Base-by-base conservation (phyloP, 2,113 vertebrate species). In the Dermatemys mawii region DNA sequence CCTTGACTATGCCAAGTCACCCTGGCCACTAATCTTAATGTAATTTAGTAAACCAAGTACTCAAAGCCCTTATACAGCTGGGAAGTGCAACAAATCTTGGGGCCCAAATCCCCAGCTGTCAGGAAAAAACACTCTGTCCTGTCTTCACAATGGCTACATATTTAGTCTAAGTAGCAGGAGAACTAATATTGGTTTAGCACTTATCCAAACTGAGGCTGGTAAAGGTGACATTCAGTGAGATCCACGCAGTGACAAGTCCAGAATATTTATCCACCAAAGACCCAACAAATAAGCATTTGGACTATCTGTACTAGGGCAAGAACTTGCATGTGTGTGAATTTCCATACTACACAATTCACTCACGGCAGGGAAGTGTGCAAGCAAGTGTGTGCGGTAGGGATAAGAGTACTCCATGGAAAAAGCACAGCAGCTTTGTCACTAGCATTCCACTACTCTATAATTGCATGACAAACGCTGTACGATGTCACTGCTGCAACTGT, bases 11-110 rank as follows among this genome's bases (percentile, higher is more conserved):
- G 49, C 78, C 29, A 49, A 53, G 83, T 78, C 87, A 92, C 3
- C 90, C 90, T 35, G 29, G 14, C 14, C 24, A 55, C 54, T 55
- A 35, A 38, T 87, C 90, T 86, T 86, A 97, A 96, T 81, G 91
- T 90, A 93, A 82, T 50, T 85, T 78, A 60, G 60, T 70, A 87
- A 90, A 8, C 81, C 86, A 78, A 38, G 79, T 76, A 80, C 83
- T 90, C 12, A 79, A 83, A 80, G 86, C 54, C 54, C 89, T 80
- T 82, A 82, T 41, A 29, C 4, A 11, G 6, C 55, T 55, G 38
- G 41, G 50, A 94, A 89, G 81, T 5, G 44, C 75, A 84, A 41
- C 4, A 82, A 21, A 92, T 19, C 14, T 83, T 38, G 84, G 44
- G 81, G 75, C 17, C 41, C 87, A 84, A 90, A 70, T 49, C 80